A percentile compares a stretch with the other conserved stretches of the same genome.
These are phyloP conservation scores for Eretmodus cyanostictus DNA, from an alignment of 2,113 vertebrate species.

Conservation along the genomic window DNA sequence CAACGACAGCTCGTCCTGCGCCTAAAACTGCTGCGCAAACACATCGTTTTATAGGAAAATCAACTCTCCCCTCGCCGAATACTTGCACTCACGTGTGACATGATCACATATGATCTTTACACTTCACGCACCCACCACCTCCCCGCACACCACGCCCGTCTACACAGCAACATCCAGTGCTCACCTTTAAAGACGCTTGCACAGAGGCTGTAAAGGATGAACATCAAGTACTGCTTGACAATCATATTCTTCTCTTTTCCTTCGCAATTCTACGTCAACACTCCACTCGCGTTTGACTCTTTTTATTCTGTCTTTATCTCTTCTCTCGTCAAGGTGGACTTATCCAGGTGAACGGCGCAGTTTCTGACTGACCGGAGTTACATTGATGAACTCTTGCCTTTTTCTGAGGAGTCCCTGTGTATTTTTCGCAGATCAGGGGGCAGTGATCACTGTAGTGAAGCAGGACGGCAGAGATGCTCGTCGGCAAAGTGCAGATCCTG, in stretches of 20 bases:
- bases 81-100: constrained; percentile 13
- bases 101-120: background rate
- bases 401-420: constrained; percentile 38
- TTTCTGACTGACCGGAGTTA: constrained; percentile 51
- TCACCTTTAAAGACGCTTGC: constrained; percentile 74
- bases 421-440: constrained; percentile 46
- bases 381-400: constrained; percentile 52
- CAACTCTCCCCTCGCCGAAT: background rate
- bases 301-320: constrained; percentile 2
- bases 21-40: constrained; percentile 9
- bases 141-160: constrained; percentile 64
- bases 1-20: background rate
- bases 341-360: constrained; percentile 72
- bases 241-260: constrained; percentile 71
- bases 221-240: constrained; percentile 68
- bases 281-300: constrained; percentile 39
- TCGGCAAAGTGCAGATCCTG: constrained; percentile 69
- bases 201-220: constrained; percentile 73
- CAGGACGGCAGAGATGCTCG: constrained; percentile 67
- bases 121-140: constrained; percentile 10
- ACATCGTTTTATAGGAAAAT: background rate
- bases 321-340: constrained; percentile 46
- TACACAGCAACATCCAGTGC: constrained; percentile 26
- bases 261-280: constrained; percentile 33
- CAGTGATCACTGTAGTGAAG: constrained; percentile 44